Conservation (phyloP, 2,113 vertebrate genomes). For the Beaufortia kweichowensis region DNA sequence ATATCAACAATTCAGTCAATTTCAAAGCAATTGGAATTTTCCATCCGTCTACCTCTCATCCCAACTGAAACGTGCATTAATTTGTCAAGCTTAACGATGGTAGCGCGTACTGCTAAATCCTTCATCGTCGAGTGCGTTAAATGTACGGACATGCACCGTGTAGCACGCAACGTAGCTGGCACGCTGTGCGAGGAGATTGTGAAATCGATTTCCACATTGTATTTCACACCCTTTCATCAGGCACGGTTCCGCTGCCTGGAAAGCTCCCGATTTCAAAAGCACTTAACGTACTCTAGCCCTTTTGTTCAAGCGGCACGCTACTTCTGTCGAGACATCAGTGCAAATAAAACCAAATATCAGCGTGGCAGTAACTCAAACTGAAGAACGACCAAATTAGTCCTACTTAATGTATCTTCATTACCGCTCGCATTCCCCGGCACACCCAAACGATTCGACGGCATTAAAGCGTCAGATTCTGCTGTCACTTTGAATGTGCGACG, state of each 20-base stretch:
- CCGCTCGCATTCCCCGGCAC: slow-evolving; percentile 54
- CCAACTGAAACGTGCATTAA: slow-evolving; percentile 65
- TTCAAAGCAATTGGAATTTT: slow-evolving; percentile 53
- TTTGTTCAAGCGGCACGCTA: slow-evolving; percentile 80
- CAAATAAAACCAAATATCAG: slow-evolving; percentile 78
- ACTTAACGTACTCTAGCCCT: slow-evolving; percentile 79
- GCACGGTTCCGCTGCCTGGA: slow-evolving; percentile 69
- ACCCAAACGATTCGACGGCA: slow-evolving; percentile 75
- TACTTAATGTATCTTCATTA: slow-evolving; percentile 79
- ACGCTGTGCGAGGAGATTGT: slow-evolving; percentile 70
- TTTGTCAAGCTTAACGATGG: slow-evolving; percentile 64
- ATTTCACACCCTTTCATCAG: slow-evolving; percentile 80
- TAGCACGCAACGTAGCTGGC: slow-evolving; percentile 61
- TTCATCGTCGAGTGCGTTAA: slow-evolving; percentile 66
- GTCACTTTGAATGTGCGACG: slow-evolving; percentile 79
- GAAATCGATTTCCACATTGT: slow-evolving; percentile 81
- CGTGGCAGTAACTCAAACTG: slow-evolving; percentile 74
- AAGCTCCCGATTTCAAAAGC: slow-evolving; percentile 80
- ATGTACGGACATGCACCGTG: slow-evolving; percentile 62
- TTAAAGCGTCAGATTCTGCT: slow-evolving; percentile 77
- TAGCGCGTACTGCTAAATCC: slow-evolving; percentile 53
- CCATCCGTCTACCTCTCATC: slow-evolving; percentile 53
- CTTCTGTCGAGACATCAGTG: slow-evolving; percentile 79
- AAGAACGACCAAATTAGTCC: slow-evolving; percentile 81
- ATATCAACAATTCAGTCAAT: slow-evolving; percentile 57